Evolutionary conservation across 2,797 vertebrate genomes (phyloP), one percentile per base, ranked within the genome.

Genomic region (Sebastes elongatus): DNA sequence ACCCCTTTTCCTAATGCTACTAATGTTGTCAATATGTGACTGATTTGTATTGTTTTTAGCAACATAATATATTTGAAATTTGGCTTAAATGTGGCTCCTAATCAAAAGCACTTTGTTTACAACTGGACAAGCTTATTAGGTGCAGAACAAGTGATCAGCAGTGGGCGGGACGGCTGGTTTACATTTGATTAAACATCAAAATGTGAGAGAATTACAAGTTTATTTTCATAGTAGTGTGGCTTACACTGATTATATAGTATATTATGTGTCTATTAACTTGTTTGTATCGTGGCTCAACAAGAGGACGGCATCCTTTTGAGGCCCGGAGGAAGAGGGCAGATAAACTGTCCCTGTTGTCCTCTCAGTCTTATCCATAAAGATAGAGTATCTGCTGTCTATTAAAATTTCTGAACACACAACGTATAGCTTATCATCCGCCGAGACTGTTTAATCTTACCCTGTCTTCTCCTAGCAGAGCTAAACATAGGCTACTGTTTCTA

Each of bases 401-500:
- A 63, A 71, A 74, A 38, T 65, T 63, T 77, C 30, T 18, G 53
- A 78, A 77, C 53, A 53, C 76, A 85, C 64, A 56, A 38, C 63
- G 52, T 76, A 67, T 22, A 70, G 27, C 71, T 88, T 87, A 89
- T 92, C 78, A 57, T 78, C 62, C 65, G 71, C 75, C 60, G 67
- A 69, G 53, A 75, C 57, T 64, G 68, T 72, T 76, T 73, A 78
- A 81, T 81, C 81, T 68, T 25, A 23, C 35, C 46, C 49, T 49
- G 74, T 81, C 86, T 90, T 79, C 38, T 6, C 79, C 38, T 4
- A 6, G 32, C 49, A 59, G 32, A 74, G 83, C 88, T 89, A 91
- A 91, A 93, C 89, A 78, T 86, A 86, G 86, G 57, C 86, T 59
- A 53, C 89, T 76, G 84, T 84, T 85, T 83, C 89, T 85, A 80